Conservation (phyloP, 2,888 invertebrate genomes). For the Pseudeuparius sepicola region DNA sequence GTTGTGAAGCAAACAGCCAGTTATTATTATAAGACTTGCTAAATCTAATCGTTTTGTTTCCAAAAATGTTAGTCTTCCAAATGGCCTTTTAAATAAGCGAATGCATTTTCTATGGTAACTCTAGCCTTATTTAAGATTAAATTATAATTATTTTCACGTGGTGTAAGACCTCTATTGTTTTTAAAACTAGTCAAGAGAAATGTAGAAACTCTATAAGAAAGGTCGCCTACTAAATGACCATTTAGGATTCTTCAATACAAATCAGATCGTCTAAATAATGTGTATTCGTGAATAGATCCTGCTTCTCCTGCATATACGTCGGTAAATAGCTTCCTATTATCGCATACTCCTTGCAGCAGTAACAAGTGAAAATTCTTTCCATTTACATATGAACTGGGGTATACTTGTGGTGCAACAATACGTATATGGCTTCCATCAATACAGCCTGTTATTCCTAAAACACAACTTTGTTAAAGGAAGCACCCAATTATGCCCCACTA, state of each 20-base stretch:
- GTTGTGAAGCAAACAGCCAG: too few species aligned
- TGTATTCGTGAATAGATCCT: slow-evolving; percentile 20
- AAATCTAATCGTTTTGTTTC: neutral
- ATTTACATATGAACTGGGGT: slow-evolving; percentile 21
- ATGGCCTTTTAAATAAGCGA: slow-evolving; percentile 19
- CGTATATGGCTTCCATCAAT: slow-evolving; percentile 22
- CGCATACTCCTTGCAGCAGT: slow-evolving; percentile 20
- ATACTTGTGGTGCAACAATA: slow-evolving; percentile 18
- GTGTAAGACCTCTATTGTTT: slow-evolving; percentile 11
- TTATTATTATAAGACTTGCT: too few species aligned
- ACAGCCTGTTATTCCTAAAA: too few species aligned
- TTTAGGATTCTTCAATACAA: slow-evolving; percentile 15
- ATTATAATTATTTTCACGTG: slow-evolving; percentile 16
- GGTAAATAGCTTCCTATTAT: slow-evolving; percentile 15
- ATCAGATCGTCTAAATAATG: slow-evolving; percentile 16
- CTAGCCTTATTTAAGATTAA: slow-evolving; percentile 13
- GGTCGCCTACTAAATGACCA: slow-evolving; percentile 19
- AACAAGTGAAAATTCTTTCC: slow-evolving; percentile 19
- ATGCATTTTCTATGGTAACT: slow-evolving; percentile 19
- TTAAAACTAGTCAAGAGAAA: slow-evolving; percentile 18
- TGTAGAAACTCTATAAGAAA: slow-evolving; percentile 18
- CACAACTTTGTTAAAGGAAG: too few species aligned
- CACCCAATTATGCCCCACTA: too few species aligned
- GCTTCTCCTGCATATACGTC: slow-evolving; percentile 20
- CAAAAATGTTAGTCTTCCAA: neutral